These are phyloP conservation scores for Suillia variegata DNA, from an alignment of 2,888 invertebrate species.

Conservation along the genomic window DNA sequence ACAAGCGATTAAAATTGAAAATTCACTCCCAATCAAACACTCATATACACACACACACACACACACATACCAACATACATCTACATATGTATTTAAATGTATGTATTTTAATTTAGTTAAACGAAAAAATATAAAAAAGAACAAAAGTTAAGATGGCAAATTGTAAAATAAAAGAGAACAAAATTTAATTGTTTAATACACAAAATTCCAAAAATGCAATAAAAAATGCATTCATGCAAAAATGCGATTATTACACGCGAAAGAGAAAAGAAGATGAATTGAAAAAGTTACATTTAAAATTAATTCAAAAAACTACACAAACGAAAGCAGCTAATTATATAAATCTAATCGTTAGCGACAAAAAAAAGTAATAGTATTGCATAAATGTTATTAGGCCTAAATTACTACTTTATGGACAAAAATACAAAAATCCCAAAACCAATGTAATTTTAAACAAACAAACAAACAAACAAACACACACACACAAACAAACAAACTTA, in stretches of 20 bases:
- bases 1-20: conserved; percentile 29
- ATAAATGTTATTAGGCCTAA: conserved; percentile 6
- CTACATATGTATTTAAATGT: conserved; percentile 15
- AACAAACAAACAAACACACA: not conserved
- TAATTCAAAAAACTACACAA: conserved; percentile 11
- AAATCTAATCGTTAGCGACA: not conserved
- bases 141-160: no score
- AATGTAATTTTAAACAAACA: conserved; percentile 9
- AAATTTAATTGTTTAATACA: no score
- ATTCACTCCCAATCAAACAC: conserved; percentile 13
- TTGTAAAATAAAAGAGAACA: no score
- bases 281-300: conserved; percentile 6
- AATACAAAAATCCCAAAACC: conserved; percentile 1
- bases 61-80: conserved; percentile 16
- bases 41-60: conserved; percentile 36
- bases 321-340: conserved; percentile 1
- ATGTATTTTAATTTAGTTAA: not conserved
- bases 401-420: not conserved
- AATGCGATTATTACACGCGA: not conserved
- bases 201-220: no score
- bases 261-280: not conserved
- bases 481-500: no score
- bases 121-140: no score
- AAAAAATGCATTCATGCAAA: not conserved
- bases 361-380: conserved; percentile 6